Percentiles rank a stretch among this genome's conserved stretches.
Conservation (phyloP, 2,888 invertebrate species). For the Andrena fulva region DNA sequence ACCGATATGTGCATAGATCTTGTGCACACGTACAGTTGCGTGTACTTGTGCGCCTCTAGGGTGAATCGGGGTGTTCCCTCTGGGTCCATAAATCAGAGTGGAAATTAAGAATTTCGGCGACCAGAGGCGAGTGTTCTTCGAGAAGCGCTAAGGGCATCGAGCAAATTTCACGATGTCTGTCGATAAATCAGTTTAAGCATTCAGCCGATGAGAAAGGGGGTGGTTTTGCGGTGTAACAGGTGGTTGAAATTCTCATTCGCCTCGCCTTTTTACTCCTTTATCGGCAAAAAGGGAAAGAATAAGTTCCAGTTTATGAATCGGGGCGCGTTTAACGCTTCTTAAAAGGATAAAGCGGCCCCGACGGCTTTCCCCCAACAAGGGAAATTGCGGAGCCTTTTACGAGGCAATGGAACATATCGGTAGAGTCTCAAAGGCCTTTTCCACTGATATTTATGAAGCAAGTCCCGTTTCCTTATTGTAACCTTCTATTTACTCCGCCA, state of each 20-base stretch:
- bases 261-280: constrained; percentile 82
- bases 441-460: constrained; percentile 38
- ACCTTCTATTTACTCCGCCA: constrained; percentile 20
- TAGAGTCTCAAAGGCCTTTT: constrained; percentile 32
- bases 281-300: constrained; percentile 82
- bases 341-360: constrained; percentile 80
- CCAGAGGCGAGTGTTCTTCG: constrained; percentile 38
- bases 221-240: constrained; percentile 82
- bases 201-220: constrained; percentile 78
- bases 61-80: neutral
- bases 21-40: neutral
- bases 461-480: constrained; percentile 35
- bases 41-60: neutral
- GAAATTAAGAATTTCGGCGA: constrained; percentile 44
- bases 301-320: constrained; percentile 82
- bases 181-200: constrained; percentile 81
- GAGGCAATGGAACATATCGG: constrained; percentile 65
- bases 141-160: constrained; percentile 62
- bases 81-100: constrained; percentile 21
- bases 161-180: constrained; percentile 75
- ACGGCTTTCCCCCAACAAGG: constrained; percentile 69
- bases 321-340: constrained; percentile 83
- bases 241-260: constrained; percentile 83
- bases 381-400: constrained; percentile 75
- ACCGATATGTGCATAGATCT: neutral